Conservation (phyloP, 2,888 invertebrate genomes). For the Amphiduros pacificus region DNA sequence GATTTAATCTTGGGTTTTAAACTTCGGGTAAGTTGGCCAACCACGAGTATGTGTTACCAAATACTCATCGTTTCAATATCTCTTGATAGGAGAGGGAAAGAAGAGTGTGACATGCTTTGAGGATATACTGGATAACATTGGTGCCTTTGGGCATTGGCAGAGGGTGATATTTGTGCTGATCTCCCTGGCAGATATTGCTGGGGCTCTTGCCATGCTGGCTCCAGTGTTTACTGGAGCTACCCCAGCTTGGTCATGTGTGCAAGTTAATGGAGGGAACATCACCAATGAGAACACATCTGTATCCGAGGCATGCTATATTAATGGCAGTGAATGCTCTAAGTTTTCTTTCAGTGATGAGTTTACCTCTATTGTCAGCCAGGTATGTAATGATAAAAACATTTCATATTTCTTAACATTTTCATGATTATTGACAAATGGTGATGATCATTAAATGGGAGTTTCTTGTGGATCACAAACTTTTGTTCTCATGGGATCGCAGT, state of each 20-base stretch:
- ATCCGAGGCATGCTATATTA: neutral
- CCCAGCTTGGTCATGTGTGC: constrained; percentile 19
- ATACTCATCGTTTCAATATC: no score
- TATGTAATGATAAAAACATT: no score
- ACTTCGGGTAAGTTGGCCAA: no score
- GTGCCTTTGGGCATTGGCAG: constrained; percentile 27
- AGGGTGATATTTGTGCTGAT: constrained; percentile 21
- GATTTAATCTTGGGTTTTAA: no score
- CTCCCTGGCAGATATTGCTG: constrained; percentile 17
- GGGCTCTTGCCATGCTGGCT: constrained; percentile 21
- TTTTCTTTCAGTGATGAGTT: constrained; percentile 15
- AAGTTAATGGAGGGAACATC: constrained; percentile 1
- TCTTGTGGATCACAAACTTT: no score
- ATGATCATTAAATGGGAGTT: no score
- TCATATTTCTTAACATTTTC: no score
- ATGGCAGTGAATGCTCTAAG: constrained; percentile 1
- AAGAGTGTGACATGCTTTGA: no score
- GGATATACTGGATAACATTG: constrained; percentile 21
- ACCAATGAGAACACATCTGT: neutral
- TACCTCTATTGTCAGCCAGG: constrained; percentile 22
- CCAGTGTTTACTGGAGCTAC: constrained; percentile 22
- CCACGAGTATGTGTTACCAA: no score
- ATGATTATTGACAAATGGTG: no score
- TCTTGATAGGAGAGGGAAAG: no score
- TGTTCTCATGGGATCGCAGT: no score